Percentiles rank a stretch among this genome's conserved stretches.
These are phyloP conservation scores for Onychostoma macrolepis DNA, from an alignment of 2,113 vertebrate genomes.

Conservation along the genomic window DNA sequence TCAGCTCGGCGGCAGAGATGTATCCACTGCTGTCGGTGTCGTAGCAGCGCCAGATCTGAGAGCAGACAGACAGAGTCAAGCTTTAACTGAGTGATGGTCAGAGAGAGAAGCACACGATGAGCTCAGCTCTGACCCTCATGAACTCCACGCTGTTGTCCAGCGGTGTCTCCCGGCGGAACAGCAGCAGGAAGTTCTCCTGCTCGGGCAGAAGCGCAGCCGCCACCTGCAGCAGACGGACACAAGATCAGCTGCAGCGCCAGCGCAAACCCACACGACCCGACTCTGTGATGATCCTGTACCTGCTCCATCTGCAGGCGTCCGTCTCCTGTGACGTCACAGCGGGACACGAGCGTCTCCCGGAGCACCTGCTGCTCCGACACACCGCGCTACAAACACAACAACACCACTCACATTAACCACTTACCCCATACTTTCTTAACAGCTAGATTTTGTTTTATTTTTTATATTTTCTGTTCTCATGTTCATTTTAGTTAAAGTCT, in stretches of 20 bases:
- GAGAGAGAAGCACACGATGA: neutral
- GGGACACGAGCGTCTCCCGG: constrained; percentile 74
- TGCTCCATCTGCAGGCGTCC: constrained; percentile 82
- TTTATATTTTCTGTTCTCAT: no score
- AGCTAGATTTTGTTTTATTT: no score
- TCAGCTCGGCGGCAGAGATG: constrained; percentile 86
- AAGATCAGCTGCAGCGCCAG: neutral
- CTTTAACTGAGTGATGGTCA: neutral
- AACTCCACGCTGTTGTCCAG: constrained; percentile 95
- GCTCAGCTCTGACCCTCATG: constrained; percentile 82
- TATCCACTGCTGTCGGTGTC: constrained; percentile 93
- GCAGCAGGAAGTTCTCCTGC: constrained; percentile 90
- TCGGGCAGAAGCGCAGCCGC: constrained; percentile 83
- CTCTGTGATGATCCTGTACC: constrained; percentile 77
- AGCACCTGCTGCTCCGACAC: constrained; percentile 73
- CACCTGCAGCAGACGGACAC: constrained; percentile 72
- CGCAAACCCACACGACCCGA: no score
- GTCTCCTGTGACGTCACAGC: constrained; percentile 61
- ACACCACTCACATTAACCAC: no score
- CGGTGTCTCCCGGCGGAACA: constrained; percentile 88
- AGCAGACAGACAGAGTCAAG: neutral
- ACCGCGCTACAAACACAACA: constrained; percentile 59
- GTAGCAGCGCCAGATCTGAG: constrained; percentile 92
- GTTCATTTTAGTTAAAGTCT: no score
- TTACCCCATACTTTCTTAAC: no score